Percentiles rank a stretch among this genome's conserved stretches.
Evolutionary conservation across 1,140 invertebrate species (phyloP).

Genomic region (Homalodisca vitripennis): DNA sequence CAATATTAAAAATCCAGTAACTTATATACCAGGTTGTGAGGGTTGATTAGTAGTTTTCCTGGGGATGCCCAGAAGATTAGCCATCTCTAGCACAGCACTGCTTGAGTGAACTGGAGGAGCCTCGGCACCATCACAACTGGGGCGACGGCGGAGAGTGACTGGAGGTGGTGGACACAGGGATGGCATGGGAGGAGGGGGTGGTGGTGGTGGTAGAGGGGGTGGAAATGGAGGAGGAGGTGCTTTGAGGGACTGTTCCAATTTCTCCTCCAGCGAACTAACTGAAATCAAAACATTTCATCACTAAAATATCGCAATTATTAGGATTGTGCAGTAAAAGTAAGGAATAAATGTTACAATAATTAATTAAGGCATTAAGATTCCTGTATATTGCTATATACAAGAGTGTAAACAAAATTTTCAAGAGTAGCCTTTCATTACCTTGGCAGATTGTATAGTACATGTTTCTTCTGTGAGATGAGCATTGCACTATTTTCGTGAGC

Average conservation of each 20-base stretch:
- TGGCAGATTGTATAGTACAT: too few relatives aligned
- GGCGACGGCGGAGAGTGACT: neutral
- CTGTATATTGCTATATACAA: too few relatives aligned
- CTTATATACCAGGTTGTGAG: constrained; percentile 1
- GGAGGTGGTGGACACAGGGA: constrained; percentile 40
- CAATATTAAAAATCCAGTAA: too few relatives aligned
- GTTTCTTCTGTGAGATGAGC: too few relatives aligned
- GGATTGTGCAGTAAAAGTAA: too few relatives aligned
- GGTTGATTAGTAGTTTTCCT: constrained; percentile 44
- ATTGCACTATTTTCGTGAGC: too few relatives aligned
- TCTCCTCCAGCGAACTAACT: constrained; percentile 48
- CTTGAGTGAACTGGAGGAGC: constrained; percentile 36
- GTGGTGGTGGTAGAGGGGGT: constrained; percentile 49
- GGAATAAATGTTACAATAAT: too few relatives aligned
- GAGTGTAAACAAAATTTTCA: too few relatives aligned
- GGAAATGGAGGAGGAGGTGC: constrained; percentile 43
- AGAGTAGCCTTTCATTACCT: too few relatives aligned
- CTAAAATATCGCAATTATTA: too few relatives aligned
- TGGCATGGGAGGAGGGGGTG: constrained; percentile 46
- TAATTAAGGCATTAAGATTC: too few relatives aligned
- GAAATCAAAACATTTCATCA: constrained; percentile 27
- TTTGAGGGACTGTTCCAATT: constrained; percentile 33
- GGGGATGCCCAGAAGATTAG: constrained; percentile 56
- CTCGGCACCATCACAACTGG: constrained; percentile 42
- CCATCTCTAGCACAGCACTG: constrained; percentile 56